Evolutionary conservation across 2,113 vertebrate species (phyloP), one percentile per base, ranked within the genome.

Genomic region (Grallaria varia): DNA sequence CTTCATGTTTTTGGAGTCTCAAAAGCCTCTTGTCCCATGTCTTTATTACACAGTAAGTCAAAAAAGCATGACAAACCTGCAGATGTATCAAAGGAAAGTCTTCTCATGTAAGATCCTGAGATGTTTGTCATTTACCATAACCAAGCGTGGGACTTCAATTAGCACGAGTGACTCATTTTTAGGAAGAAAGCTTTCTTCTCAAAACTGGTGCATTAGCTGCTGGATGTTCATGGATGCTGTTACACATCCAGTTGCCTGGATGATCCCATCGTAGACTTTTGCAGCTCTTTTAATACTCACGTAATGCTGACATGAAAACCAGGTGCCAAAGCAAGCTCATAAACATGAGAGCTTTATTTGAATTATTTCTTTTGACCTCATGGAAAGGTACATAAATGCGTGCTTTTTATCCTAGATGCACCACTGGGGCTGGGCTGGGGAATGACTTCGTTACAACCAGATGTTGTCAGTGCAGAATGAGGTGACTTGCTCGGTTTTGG

Each of bases 161-260:
- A 95, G 88, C 52, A 12, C 84, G 74, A 94, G 72, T 87, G 85
- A 96, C 91, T 96, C 94, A 28, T 90, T 97, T 92, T 97, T 84
- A 91, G 91, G 58, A 30, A 86, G 82, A 77, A 93, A 63, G 66
- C 96, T 96, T 97, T 97, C 67, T 93, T 97, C 93, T 98, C 71
- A 28, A 47, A 92, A 87, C 90, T 16, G 44, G 67, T 94, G 69
- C 83, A 50, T 95, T 63, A 96, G 75, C 40, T 16, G 16, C 90
- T 96, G 95, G 93, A 90, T 96, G 66, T 76, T 89, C 11, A 11
- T 16, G 6, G 83, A 42, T 88, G 67, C 95, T 87, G 62, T 58
- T 94, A 79, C 59, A 55, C 56, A 55, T 76, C 76, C 88, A 90
- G 92, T 80, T 95, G 60, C 87, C 78, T 87, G 86, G 84, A 55